A percentile compares a stretch with the other conserved stretches of the same genome.
phyloP scores from a whole-genome alignment of 2,113 vertebrate species.

The Daubentonia madagascariensis region DNA sequence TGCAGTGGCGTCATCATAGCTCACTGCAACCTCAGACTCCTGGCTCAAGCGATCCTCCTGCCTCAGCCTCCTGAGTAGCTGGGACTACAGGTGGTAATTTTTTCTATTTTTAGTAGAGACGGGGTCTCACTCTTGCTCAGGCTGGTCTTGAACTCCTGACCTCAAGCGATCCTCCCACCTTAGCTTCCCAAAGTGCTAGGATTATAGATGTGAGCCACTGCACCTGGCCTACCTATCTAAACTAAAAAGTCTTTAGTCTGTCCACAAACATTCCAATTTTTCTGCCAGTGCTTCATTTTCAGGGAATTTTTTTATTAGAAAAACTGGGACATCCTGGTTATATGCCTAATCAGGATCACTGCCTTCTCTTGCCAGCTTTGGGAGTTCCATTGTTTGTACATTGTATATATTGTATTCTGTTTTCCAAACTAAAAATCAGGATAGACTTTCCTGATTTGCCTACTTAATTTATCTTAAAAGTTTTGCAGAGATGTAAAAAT shows the following conservation, averaged over 20 bases:
- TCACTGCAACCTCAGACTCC: no score
- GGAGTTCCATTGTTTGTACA: not conserved
- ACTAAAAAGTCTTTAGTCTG: not conserved
- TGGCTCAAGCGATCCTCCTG: no score
- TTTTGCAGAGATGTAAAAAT: not conserved
- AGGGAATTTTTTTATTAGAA: not conserved
- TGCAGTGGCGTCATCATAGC: no score
- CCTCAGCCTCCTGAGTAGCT: no score
- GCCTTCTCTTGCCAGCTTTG: not conserved
- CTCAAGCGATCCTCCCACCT: no score
- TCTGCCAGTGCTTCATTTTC: not conserved
- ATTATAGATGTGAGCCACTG: no score
- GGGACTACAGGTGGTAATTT: no score
- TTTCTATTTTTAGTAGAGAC: no score
- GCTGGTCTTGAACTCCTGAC: no score
- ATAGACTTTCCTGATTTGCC: not conserved
- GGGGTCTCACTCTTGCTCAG: no score
- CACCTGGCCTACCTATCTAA: not conserved
- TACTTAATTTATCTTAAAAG: not conserved
- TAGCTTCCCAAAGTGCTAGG: no score
- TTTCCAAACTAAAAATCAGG: not conserved
- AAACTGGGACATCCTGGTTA: not conserved
- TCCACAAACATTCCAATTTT: not conserved
- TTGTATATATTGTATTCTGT: not conserved
- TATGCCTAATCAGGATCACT: not conserved